phyloP scores from a whole-genome alignment of 2,888 invertebrate genomes.

The Marasmarcha lunaedactyla region DNA sequence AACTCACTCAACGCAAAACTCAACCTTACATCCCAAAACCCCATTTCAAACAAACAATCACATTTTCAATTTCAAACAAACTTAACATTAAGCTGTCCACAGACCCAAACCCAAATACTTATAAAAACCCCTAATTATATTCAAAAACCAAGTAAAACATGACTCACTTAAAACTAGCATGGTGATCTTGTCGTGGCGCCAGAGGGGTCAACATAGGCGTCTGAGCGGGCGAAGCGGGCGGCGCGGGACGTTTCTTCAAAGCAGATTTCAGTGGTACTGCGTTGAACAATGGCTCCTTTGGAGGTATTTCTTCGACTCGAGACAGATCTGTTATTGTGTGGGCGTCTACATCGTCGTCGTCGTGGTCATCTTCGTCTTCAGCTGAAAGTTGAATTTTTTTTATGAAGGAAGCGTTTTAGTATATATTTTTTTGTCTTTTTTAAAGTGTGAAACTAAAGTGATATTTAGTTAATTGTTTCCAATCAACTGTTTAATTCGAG shows the following conservation, averaged over 20 bases:
- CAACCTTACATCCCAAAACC: too few species aligned
- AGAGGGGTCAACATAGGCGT: conserved; percentile 53
- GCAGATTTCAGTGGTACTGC: conserved; percentile 94
- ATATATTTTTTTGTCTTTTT: background rate
- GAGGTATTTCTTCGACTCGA: conserved; percentile 91
- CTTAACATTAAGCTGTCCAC: too few species aligned
- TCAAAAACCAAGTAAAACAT: too few species aligned
- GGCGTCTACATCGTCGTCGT: conserved; percentile 76
- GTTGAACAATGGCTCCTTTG: conserved; percentile 91
- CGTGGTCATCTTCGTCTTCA: conserved; percentile 74
- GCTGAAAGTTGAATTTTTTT: conserved; percentile 27
- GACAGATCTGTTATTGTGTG: conserved; percentile 78
- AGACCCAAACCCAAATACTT: too few species aligned
- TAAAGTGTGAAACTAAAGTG: conserved; percentile 5
- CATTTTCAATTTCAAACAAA: too few species aligned
- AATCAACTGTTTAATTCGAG: too few species aligned
- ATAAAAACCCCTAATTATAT: too few species aligned
- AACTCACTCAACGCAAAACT: too few species aligned
- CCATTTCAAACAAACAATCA: too few species aligned
- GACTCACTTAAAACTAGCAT: conserved; percentile 83
- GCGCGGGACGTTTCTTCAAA: conserved; percentile 84
- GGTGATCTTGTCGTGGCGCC: conserved; percentile 77
- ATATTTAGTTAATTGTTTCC: too few species aligned
- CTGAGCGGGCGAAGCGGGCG: conserved; percentile 78
- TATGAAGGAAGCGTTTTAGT: too few species aligned